Conservation (phyloP, 1,140 invertebrate species). For the Drosophila gunungcola region DNA sequence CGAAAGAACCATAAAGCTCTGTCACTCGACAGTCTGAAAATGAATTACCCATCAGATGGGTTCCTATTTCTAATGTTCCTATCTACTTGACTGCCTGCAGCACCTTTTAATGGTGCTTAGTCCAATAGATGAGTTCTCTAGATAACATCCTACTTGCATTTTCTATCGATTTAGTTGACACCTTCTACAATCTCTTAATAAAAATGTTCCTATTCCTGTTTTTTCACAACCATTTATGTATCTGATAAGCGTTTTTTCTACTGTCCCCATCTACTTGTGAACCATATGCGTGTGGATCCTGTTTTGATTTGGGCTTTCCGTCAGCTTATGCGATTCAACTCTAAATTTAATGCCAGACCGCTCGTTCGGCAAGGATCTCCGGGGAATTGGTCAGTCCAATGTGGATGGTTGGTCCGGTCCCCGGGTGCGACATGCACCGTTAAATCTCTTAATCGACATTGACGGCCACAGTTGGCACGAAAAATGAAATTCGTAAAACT, state of each 20-base stretch:
- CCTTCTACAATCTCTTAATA: too few relatives aligned
- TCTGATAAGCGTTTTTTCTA: background rate
- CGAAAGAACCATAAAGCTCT: constrained; percentile 6
- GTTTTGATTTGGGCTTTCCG: constrained; percentile 61
- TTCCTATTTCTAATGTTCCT: background rate
- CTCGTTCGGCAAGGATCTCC: constrained; percentile 15
- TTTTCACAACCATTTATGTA: background rate
- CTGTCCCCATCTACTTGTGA: background rate
- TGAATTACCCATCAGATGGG: background rate
- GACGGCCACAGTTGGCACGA: constrained; percentile 68
- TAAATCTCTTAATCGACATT: constrained; percentile 80
- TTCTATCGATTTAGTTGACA: too few relatives aligned
- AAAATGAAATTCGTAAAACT: constrained; percentile 69
- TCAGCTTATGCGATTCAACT: constrained; percentile 41
- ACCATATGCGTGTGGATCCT: background rate
- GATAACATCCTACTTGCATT: too few relatives aligned
- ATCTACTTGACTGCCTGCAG: background rate
- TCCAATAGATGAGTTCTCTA: background rate
- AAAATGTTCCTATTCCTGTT: too few relatives aligned
- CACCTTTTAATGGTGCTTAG: background rate
- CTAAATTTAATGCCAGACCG: constrained; percentile 52
- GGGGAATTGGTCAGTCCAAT: background rate
- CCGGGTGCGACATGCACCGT: constrained; percentile 47
- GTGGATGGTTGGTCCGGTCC: constrained; percentile 5
- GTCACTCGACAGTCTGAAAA: background rate